Conservation (phyloP, 2,888 invertebrate species). For the Notodonta dromedarius region DNA sequence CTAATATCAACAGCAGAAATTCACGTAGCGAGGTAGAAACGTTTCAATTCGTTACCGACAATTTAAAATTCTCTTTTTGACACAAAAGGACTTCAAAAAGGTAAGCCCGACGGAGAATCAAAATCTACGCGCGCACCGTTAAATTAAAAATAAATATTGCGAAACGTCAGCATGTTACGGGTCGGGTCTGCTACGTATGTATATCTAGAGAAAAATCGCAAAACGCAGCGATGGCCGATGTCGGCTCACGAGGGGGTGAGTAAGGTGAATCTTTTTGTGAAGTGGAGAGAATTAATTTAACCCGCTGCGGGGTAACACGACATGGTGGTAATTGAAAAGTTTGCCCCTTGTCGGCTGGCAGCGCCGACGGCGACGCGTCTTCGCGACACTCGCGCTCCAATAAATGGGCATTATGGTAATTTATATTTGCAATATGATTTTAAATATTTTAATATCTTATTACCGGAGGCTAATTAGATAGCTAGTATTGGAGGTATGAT, state of each 20-base stretch:
- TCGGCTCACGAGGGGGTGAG: conserved; percentile 69
- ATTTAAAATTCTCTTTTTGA: conserved; percentile 61
- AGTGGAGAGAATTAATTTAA: conserved; percentile 84
- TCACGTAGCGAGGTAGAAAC: conserved; percentile 38
- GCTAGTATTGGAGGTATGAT: too few species aligned
- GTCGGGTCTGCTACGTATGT: conserved; percentile 47
- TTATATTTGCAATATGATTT: conserved; percentile 23
- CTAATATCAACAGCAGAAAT: conserved; percentile 33
- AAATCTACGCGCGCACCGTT: conserved; percentile 76
- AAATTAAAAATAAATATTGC: conserved; percentile 84
- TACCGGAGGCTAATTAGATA: too few species aligned
- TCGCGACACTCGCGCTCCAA: conserved; percentile 54
- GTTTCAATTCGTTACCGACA: conserved; percentile 58
- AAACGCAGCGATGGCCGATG: conserved; percentile 65
- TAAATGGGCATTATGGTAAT: conserved; percentile 51
- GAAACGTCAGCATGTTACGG: conserved; percentile 83
- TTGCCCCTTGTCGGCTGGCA: conserved; percentile 79
- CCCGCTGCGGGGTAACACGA: conserved; percentile 85
- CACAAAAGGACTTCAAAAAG: conserved; percentile 73
- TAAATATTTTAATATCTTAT: too few species aligned
- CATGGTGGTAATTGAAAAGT: conserved; percentile 84
- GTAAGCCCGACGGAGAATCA: conserved; percentile 70
- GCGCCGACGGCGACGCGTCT: conserved; percentile 61
- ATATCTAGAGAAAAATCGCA: conserved; percentile 67
- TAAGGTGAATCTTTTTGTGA: conserved; percentile 84